These are phyloP conservation scores for Pogonocherus hispidulus DNA, from an alignment of 2,888 invertebrate genomes.

Conservation along the genomic window DNA sequence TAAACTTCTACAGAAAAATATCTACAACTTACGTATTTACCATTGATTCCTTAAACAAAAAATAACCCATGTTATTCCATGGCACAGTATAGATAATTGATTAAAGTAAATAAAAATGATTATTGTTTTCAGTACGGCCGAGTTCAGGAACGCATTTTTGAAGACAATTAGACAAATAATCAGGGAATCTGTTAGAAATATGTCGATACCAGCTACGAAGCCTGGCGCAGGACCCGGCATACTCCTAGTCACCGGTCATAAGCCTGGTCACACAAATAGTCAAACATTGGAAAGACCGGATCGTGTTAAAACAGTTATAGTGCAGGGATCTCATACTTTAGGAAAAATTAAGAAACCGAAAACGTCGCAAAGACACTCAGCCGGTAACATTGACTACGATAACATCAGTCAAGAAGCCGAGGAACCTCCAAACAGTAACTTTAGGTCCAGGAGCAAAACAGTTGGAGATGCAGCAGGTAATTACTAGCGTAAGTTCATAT, in stretches of 20 bases:
- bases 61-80: too few species aligned
- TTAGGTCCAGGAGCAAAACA: slow-evolving; percentile 92
- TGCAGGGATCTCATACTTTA: slow-evolving; percentile 78
- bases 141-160: slow-evolving; percentile 96
- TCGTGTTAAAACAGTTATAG: slow-evolving; percentile 44
- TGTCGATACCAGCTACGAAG: slow-evolving; percentile 91
- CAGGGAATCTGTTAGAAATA: slow-evolving; percentile 95
- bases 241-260: slow-evolving; percentile 66
- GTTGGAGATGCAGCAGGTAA: slow-evolving; percentile 86
- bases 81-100: too few species aligned
- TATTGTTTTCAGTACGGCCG: slow-evolving; percentile 81
- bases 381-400: slow-evolving; percentile 89
- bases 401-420: slow-evolving; percentile 84
- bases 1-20: too few species aligned
- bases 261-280: slow-evolving; percentile 67
- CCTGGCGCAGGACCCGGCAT: slow-evolving; percentile 72
- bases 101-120: too few species aligned
- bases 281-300: slow-evolving; percentile 75
- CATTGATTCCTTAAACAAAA: too few species aligned
- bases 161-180: slow-evolving; percentile 98
- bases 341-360: slow-evolving; percentile 85
- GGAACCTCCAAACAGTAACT: slow-evolving; percentile 71
- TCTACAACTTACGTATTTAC: too few species aligned
- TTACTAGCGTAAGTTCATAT: slow-evolving; percentile 41
- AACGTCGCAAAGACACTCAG: slow-evolving; percentile 84